A percentile compares a stretch with the other conserved stretches of the same genome.
Evolutionary conservation across 2,113 vertebrate genomes (phyloP).

Genomic region (Rhodinocichla rosea): DNA sequence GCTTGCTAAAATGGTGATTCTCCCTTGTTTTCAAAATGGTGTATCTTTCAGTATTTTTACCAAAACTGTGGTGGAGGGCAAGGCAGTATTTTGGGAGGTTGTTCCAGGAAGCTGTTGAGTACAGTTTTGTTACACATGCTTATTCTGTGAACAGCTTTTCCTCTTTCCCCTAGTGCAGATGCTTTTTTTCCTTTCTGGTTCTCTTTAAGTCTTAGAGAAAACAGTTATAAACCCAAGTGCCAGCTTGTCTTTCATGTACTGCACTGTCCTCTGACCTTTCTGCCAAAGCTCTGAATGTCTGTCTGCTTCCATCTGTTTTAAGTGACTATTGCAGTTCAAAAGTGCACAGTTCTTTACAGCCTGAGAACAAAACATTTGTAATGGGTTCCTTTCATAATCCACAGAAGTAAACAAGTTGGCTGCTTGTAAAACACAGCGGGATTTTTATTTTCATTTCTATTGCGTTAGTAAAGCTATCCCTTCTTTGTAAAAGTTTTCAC

Average conservation of each 20-base stretch:
- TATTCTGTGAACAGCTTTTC: not conserved
- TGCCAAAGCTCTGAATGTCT: constrained; percentile 41
- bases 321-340: constrained; percentile 29
- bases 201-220: constrained; percentile 40
- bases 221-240: not conserved
- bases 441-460: constrained; percentile 22
- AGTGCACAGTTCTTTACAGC: constrained; percentile 14
- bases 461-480: not conserved
- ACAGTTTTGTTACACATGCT: not conserved
- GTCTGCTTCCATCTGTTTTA: constrained; percentile 35
- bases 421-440: not conserved
- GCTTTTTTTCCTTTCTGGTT: not conserved
- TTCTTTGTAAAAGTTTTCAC: constrained; percentile 66
- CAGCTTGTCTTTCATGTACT: constrained; percentile 16
- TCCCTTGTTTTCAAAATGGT: not conserved
- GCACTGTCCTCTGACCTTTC: constrained; percentile 38
- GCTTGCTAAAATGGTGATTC: not conserved
- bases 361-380: constrained; percentile 4
- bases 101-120: constrained; percentile 1
- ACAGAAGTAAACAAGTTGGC: constrained; percentile 31
- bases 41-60: not conserved
- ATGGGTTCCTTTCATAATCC: not conserved
- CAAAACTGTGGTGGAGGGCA: not conserved
- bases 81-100: not conserved
- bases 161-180: not conserved